These are phyloP conservation scores for Cylas formicarius DNA, from an alignment of 1,140 invertebrate species.

Conservation along the genomic window DNA sequence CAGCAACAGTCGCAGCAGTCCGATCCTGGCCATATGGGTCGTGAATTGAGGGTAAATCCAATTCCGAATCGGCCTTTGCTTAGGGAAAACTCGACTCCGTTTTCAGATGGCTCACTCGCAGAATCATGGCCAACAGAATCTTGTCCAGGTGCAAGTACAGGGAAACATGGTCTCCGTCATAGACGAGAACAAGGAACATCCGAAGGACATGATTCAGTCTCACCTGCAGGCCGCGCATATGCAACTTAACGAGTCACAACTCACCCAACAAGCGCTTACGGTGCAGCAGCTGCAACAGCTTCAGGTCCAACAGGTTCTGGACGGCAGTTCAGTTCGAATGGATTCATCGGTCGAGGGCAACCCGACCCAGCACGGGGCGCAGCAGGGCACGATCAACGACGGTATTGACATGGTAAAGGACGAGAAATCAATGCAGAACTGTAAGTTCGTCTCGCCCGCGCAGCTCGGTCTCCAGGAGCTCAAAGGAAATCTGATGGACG, in stretches of 20 bases:
- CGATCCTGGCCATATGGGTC: constrained; percentile 24
- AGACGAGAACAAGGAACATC: constrained; percentile 38
- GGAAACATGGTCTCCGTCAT: constrained; percentile 42
- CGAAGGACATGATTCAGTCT: constrained; percentile 36
- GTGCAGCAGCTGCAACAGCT: constrained; percentile 41
- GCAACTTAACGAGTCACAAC: constrained; percentile 36
- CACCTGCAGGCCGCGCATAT: constrained; percentile 37
- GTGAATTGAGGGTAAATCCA: constrained; percentile 24
- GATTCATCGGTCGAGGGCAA: constrained; percentile 31
- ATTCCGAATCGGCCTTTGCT: not conserved
- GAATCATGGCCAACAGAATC: constrained; percentile 29
- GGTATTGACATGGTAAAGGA: constrained; percentile 39
- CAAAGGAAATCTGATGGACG: constrained; percentile 56
- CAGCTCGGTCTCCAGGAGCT: constrained; percentile 41
- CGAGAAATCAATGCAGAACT: constrained; percentile 39
- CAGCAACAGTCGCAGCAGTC: constrained; percentile 39
- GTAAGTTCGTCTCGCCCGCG: constrained; percentile 32
- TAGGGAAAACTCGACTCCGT: not conserved
- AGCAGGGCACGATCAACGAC: constrained; percentile 22
- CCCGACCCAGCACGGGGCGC: constrained; percentile 25
- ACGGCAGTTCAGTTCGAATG: constrained; percentile 27
- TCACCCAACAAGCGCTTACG: constrained; percentile 36
- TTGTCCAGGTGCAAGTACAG: constrained; percentile 42
- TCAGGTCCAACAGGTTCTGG: constrained; percentile 40
- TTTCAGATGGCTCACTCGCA: constrained; percentile 38